Percentiles rank a stretch among this genome's conserved stretches.
phyloP scores from a whole-genome alignment of 2,888 invertebrate genomes.

The Idaea aversata region DNA sequence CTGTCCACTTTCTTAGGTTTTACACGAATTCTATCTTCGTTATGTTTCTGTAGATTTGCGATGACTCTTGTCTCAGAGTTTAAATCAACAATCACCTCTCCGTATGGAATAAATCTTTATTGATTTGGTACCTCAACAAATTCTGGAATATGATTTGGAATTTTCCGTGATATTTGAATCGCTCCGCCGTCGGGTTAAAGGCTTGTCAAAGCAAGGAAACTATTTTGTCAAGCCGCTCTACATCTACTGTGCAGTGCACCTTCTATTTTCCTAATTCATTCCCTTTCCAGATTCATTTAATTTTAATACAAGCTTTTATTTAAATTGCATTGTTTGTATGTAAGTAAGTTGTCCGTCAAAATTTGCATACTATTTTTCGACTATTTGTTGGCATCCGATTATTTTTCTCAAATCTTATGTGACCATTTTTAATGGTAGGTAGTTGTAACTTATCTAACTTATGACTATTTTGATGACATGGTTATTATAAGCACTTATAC shows the following conservation, averaged over 20 bases:
- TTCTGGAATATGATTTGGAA: slow-evolving; percentile 1
- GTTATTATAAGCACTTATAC: background rate
- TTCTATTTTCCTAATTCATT: too few relatives aligned
- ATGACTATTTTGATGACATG: background rate
- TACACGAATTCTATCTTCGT: too few relatives aligned
- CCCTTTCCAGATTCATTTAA: too few relatives aligned
- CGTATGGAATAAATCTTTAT: slow-evolving; percentile 11
- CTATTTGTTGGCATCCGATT: too few relatives aligned
- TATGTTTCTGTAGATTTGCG: too few relatives aligned
- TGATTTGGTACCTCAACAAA: slow-evolving; percentile 9
- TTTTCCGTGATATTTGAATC: background rate
- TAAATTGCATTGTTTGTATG: too few relatives aligned
- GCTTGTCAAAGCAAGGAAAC: background rate
- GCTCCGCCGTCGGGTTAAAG: background rate
- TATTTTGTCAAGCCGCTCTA: background rate
- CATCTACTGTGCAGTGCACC: background rate
- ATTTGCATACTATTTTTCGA: too few relatives aligned
- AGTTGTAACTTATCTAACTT: background rate
- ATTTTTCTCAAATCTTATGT: background rate
- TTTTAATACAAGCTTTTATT: too few relatives aligned
- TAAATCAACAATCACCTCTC: slow-evolving; percentile 14
- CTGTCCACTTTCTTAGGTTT: too few relatives aligned
- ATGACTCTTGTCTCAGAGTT: slow-evolving; percentile 1
- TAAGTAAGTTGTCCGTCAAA: too few relatives aligned
- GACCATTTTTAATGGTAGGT: background rate